Evolutionary conservation across 1,140 invertebrate genomes (phyloP).

Genomic region (Drosophila yakuba): DNA sequence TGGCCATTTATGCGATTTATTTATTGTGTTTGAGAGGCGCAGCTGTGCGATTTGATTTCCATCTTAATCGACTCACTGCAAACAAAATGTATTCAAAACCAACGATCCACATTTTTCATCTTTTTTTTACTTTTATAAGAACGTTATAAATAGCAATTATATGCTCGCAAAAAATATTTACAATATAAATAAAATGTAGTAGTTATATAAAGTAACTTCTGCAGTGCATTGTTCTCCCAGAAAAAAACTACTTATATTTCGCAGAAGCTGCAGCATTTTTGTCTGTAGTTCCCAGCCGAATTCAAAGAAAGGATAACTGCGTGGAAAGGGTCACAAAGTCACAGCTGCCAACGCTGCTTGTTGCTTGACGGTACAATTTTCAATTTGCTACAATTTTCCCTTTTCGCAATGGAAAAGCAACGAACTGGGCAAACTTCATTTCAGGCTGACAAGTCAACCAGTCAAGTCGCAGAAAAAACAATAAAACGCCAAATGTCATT

Average conservation of each 20-base stretch:
- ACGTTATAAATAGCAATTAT: too few relatives aligned
- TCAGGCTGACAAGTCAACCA: slow-evolving; percentile 24
- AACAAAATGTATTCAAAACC: background rate
- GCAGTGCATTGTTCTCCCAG: background rate
- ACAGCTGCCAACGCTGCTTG: slow-evolving; percentile 54
- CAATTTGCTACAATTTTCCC: slow-evolving; percentile 56
- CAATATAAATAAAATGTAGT: too few relatives aligned
- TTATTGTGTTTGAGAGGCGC: slow-evolving; percentile 26
- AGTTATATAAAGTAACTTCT: too few relatives aligned
- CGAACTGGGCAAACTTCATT: slow-evolving; percentile 37
- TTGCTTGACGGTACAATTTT: slow-evolving; percentile 56
- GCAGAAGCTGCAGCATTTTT: slow-evolving; percentile 42
- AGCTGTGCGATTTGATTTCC: slow-evolving; percentile 38
- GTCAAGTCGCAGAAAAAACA: slow-evolving; percentile 31
- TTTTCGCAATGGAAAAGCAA: slow-evolving; percentile 13
- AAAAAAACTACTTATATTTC: slow-evolving; percentile 21
- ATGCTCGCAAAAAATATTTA: too few relatives aligned
- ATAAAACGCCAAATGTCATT: slow-evolving; percentile 67
- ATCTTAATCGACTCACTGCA: slow-evolving; percentile 15
- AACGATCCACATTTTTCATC: background rate
- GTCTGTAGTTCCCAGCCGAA: slow-evolving; percentile 19
- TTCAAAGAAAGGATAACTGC: slow-evolving; percentile 36
- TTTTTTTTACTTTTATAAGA: background rate
- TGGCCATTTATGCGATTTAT: slow-evolving; percentile 33
- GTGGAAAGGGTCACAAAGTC: slow-evolving; percentile 29